Evolutionary conservation across 2,888 invertebrate genomes (phyloP).

Genomic region (Aethes cnicana): DNA sequence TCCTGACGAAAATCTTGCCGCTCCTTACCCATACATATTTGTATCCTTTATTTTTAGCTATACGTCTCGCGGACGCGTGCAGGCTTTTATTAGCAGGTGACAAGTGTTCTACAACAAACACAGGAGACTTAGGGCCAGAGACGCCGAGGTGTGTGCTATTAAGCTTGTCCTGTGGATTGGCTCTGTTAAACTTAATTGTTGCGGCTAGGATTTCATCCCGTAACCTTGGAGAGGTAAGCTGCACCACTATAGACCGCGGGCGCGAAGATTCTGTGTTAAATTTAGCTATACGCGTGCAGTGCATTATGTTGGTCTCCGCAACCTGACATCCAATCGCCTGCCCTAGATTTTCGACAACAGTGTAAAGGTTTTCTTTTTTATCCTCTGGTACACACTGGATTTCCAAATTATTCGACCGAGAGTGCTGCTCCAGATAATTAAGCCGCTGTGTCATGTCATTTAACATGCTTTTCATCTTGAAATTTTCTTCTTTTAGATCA

Average conservation of each 20-base stretch:
- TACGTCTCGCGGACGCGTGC: not conserved
- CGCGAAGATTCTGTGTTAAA: slow-evolving; percentile 15
- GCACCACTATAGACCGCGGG: slow-evolving; percentile 33
- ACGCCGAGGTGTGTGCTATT: not conserved
- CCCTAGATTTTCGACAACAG: slow-evolving; percentile 11
- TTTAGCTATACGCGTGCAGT: slow-evolving; percentile 30
- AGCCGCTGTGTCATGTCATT: slow-evolving; percentile 10
- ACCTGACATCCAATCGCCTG: slow-evolving; percentile 4
- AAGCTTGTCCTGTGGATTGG: not conserved
- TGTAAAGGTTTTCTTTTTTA: slow-evolving; percentile 28
- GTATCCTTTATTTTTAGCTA: not conserved
- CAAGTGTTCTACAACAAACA: not conserved
- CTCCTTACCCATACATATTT: not conserved
- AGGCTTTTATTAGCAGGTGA: not conserved
- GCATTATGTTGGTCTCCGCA: slow-evolving; percentile 22
- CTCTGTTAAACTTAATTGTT: not conserved
- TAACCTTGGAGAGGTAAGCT: slow-evolving; percentile 22
- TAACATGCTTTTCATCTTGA: slow-evolving; percentile 8
- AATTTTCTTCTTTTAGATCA: not conserved
- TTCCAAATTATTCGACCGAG: slow-evolving; percentile 27
- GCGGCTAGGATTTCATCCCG: slow-evolving; percentile 25
- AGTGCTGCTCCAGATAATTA: slow-evolving; percentile 27
- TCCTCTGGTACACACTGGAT: slow-evolving; percentile 31
- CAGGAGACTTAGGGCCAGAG: not conserved
- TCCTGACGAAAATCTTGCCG: not conserved